Percentiles rank a stretch among this genome's conserved stretches.
phyloP scores from a whole-genome alignment of 2,797 vertebrate species.

The Myoxocephalus aenaeus region DNA sequence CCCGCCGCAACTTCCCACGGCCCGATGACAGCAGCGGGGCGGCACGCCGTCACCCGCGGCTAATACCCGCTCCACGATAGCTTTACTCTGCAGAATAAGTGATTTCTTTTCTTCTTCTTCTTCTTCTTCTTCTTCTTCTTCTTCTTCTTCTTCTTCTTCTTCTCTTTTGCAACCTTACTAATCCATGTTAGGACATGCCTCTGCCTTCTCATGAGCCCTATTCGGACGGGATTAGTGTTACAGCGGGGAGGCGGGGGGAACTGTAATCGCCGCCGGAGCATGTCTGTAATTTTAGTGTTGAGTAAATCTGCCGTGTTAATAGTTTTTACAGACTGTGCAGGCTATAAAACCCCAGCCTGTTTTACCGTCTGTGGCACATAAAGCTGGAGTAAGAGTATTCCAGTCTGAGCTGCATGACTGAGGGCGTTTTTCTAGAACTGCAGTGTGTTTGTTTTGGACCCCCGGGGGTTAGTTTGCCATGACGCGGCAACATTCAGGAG shows the following conservation, averaged over 20 bases:
- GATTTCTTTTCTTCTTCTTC: neutral
- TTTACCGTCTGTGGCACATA: neutral
- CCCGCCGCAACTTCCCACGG: neutral
- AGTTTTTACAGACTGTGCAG: constrained; percentile 27
- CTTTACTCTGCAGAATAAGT: neutral
- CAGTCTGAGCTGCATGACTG: neutral
- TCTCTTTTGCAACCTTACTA: constrained; percentile 7
- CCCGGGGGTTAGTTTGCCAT: neutral
- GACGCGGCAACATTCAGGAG: neutral
- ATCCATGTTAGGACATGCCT: constrained; percentile 21
- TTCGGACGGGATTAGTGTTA: constrained; percentile 12
- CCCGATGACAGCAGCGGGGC: constrained; percentile 1
- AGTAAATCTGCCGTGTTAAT: constrained; percentile 20
- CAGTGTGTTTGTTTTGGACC: neutral
- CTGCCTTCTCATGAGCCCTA: neutral
- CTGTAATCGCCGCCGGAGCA: neutral
- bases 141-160: neutral
- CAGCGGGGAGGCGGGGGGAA: constrained; percentile 26
- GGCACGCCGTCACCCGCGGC: neutral
- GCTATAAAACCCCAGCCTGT: neutral
- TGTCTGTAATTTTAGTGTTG: constrained; percentile 18
- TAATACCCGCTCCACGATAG: neutral
- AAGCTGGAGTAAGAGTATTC: neutral
- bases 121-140: neutral
- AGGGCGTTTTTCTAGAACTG: neutral